Conservation (phyloP, 2,888 invertebrate species). For the Dione vanillae region DNA sequence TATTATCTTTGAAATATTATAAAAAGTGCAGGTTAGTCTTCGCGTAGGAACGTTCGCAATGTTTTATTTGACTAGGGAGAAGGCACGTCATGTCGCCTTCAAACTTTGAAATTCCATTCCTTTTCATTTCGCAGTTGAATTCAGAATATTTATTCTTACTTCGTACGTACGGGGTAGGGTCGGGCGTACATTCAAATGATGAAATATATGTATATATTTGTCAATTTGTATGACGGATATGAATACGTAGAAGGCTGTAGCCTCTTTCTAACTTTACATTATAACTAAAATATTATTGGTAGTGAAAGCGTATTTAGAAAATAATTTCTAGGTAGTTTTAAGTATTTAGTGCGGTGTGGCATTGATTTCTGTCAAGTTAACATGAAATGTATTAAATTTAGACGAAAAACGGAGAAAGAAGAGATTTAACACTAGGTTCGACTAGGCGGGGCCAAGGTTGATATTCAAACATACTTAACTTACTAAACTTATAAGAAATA, state of each 20-base stretch:
- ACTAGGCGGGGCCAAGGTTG: no score
- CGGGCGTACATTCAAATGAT: neutral
- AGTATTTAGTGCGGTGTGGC: no score
- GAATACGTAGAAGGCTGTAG: neutral
- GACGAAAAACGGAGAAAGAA: neutral
- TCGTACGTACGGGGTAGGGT: neutral
- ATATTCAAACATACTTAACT: no score
- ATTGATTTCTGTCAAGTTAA: neutral
- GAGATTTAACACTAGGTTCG: neutral
- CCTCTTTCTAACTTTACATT: neutral
- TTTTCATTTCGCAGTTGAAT: slow-evolving; percentile 15
- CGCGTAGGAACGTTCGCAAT: slow-evolving; percentile 1
- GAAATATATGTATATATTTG: neutral
- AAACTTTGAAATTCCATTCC: slow-evolving; percentile 18
- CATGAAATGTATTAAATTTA: neutral
- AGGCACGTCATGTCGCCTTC: slow-evolving; percentile 15
- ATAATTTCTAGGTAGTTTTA: neutral
- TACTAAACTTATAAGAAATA: no score
- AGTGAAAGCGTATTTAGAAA: neutral
- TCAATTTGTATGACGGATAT: slow-evolving; percentile 7
- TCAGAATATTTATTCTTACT: slow-evolving; percentile 16
- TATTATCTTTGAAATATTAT: neutral
- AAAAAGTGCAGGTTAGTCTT: neutral
- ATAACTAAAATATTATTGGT: neutral
- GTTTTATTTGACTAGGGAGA: slow-evolving; percentile 3